These are phyloP conservation scores for Gonioctena quinquepunctata DNA, from an alignment of 1,140 invertebrate genomes.

Conservation along the genomic window DNA sequence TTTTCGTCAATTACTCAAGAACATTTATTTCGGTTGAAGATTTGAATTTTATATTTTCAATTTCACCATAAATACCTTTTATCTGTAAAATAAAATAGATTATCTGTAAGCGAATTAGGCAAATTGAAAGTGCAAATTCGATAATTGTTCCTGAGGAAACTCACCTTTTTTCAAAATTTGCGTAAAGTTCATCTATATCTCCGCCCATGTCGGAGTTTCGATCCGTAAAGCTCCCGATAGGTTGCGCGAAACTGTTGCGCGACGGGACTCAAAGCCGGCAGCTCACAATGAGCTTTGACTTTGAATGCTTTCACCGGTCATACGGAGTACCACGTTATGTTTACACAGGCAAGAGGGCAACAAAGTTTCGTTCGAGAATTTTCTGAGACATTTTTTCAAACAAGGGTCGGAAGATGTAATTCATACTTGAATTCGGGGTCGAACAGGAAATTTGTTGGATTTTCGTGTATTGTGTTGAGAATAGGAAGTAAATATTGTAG, in stretches of 20 bases:
- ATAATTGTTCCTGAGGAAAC: too few relatives aligned
- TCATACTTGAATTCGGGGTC: not conserved
- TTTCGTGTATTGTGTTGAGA: not conserved
- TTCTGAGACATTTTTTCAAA: not conserved
- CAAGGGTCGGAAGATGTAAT: too few relatives aligned
- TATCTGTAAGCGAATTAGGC: too few relatives aligned
- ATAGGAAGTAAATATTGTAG: not conserved
- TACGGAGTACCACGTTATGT: not conserved
- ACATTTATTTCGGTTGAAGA: too few relatives aligned
- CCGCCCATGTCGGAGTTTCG: not conserved
- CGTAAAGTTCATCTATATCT: not conserved
- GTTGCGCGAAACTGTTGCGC: not conserved
- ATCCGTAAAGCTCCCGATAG: not conserved
- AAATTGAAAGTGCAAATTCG: too few relatives aligned
- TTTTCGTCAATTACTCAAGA: too few relatives aligned
- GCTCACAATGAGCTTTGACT: constrained; percentile 4
- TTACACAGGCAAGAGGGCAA: not conserved
- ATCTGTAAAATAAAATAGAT: too few relatives aligned
- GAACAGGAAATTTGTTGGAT: not conserved
- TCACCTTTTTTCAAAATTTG: too few relatives aligned
- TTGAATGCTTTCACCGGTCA: not conserved
- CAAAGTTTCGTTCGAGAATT: not conserved
- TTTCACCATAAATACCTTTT: too few relatives aligned
- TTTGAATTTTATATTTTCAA: too few relatives aligned
- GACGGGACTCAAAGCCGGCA: not conserved